Evolutionary conservation across 2,113 vertebrate species (phyloP).

Genomic region (Ardeotis arabs): DNA sequence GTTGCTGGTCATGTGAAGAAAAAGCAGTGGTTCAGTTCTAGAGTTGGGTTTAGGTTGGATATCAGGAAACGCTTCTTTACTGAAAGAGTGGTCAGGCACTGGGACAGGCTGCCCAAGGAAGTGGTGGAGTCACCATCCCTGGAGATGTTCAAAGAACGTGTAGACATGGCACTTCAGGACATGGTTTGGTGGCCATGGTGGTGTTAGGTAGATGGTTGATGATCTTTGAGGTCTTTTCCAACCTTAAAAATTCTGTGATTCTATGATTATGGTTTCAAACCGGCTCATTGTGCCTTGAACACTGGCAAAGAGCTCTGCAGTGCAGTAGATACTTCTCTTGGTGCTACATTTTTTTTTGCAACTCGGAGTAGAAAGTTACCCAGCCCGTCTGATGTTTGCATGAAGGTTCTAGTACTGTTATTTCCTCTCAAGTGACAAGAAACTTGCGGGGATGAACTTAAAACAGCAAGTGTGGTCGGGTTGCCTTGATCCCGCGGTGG

Average conservation of each 20-base stretch:
- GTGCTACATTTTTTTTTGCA: neutral
- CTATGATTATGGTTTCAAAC: neutral
- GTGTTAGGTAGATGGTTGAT: no score
- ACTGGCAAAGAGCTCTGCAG: neutral
- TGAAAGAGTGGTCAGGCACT: no score
- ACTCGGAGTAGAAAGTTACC: neutral
- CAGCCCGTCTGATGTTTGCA: neutral
- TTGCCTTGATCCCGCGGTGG: neutral
- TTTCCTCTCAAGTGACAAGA: neutral
- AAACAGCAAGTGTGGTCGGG: neutral
- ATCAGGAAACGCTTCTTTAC: no score
- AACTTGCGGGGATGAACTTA: neutral
- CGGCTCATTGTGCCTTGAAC: neutral
- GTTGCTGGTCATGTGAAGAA: neutral
- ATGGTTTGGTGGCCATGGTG: no score
- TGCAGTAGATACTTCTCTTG: neutral
- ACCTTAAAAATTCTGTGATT: no score
- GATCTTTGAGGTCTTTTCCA: no score
- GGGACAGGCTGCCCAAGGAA: no score
- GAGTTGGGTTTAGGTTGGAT: no score
- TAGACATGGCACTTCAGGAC: no score
- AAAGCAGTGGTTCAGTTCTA: neutral
- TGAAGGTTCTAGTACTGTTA: neutral
- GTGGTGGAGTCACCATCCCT: no score
- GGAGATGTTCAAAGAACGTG: no score